A percentile compares a stretch with the other conserved stretches of the same genome.
Conservation (phyloP, 1,140 invertebrate species). For the Ostrea edulis region DNA sequence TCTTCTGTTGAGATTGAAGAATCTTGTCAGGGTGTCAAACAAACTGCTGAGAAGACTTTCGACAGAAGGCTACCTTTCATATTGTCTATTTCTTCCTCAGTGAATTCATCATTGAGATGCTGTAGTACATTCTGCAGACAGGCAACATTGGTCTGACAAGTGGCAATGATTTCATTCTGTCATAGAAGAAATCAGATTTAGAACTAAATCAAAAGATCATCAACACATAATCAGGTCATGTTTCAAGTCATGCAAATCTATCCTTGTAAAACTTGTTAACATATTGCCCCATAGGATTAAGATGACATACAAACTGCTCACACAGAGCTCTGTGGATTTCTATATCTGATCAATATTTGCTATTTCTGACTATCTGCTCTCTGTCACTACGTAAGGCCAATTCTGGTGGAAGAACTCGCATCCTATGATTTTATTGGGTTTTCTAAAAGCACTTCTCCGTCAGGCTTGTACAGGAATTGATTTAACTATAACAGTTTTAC, state of each 20-base stretch:
- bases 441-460: background rate
- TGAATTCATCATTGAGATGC: slow-evolving; percentile 68
- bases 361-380: background rate
- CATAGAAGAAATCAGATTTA: background rate
- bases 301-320: background rate
- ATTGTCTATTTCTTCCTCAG: slow-evolving; percentile 69
- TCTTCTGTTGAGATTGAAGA: no score
- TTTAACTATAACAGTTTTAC: background rate
- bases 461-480: background rate
- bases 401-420: slow-evolving; percentile 2
- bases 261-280: background rate
- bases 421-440: background rate
- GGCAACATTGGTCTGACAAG: slow-evolving; percentile 87
- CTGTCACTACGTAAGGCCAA: background rate
- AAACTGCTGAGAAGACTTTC: no score
- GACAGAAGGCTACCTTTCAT: slow-evolving; percentile 59
- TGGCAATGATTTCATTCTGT: slow-evolving; percentile 86
- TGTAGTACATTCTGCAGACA: slow-evolving; percentile 81
- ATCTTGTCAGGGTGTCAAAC: no score
- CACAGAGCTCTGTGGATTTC: background rate
- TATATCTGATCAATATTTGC: slow-evolving; percentile 23
- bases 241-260: background rate
- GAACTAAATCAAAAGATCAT: background rate
- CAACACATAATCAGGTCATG: background rate
- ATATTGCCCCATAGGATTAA: background rate